Evolutionary conservation across 2,113 vertebrate species (phyloP).

Genomic region (Cyphomyrus plagiostoma): DNA sequence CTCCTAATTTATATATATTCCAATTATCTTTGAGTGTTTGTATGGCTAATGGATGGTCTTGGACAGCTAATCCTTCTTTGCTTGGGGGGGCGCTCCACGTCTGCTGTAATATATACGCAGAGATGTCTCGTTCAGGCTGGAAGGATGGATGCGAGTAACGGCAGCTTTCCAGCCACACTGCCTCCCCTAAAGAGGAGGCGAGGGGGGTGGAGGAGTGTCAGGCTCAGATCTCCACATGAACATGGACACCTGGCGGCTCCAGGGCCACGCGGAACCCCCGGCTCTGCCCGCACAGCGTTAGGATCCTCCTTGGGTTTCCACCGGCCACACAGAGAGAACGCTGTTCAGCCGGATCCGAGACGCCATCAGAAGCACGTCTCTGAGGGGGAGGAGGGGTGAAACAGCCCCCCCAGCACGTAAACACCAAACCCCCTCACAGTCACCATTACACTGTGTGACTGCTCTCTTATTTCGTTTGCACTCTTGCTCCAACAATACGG

Average conservation of each 20-base stretch:
- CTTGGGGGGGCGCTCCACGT: not conserved
- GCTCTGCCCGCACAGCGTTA: not conserved
- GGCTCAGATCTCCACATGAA: not conserved
- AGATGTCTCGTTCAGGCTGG: not conserved
- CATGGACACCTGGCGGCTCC: not conserved
- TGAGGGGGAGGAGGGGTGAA: not conserved
- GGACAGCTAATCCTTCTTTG: conserved; percentile 17
- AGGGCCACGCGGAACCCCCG: not conserved
- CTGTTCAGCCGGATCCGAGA: not conserved
- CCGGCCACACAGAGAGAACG: not conserved
- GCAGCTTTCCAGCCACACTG: not conserved
- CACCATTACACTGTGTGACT: not conserved
- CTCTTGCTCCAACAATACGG: not conserved
- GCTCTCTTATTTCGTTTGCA: not conserved
- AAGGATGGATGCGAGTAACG: not conserved
- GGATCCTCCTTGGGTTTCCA: not conserved
- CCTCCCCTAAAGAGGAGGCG: not conserved
- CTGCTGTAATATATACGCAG: not conserved
- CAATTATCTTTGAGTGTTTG: conserved; percentile 33
- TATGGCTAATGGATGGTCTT: conserved; percentile 28
- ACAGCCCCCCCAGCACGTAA: not conserved
- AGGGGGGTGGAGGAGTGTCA: not conserved
- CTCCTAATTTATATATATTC: conserved; percentile 36
- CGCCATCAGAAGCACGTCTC: not conserved
- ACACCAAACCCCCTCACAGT: not conserved